Evolutionary conservation across 2,888 invertebrate species (phyloP), one percentile per base, ranked within the genome.

Genomic region (Pterostichus niger): DNA sequence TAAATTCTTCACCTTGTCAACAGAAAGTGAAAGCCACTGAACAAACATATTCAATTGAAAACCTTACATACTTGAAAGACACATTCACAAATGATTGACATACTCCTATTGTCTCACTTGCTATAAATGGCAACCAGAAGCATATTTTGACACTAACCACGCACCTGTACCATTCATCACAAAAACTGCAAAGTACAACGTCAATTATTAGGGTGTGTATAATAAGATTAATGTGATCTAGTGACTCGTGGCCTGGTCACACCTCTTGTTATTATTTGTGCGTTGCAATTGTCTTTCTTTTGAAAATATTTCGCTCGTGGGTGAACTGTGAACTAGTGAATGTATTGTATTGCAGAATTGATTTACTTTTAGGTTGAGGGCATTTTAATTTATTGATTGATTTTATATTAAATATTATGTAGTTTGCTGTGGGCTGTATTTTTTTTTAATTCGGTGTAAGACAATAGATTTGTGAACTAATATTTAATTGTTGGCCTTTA

Each of bases 301-400:
- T 17, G 54, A 40, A 40, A 49, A 49, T 49, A 31, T 24, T 59
- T 31, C 31, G 24, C 59, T 3, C 11, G 59, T 59, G 59, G 59
- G 59, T 59, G 59, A 59, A 56, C 56, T 15, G 15, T n/a, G 6
- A 56, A 59, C 59, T 5, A 59, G 59, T 59, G 59, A 59, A 59
- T 31, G 59, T 24, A 59, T 40, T 40, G 40, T 40, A 40, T 40
- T 40, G 6, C 9, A 24, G 40, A 6, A 40, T 40, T 40, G 40
- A 40, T 40, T 40, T 40, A 40, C 0, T 40, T 40, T 40, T 40
- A 40, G 40, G 40, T 40, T 40, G 40, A 40, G 40, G 40, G 40
- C 40, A 40, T 40, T 40, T 40, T 40, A 40, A 40, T 40, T 40
- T 40, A 40, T 40, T 40, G 40, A 40, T 40, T 40, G 40, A 40